phyloP scores from a whole-genome alignment of 2,888 invertebrate genomes.

The Yponomeuta malinellus region DNA sequence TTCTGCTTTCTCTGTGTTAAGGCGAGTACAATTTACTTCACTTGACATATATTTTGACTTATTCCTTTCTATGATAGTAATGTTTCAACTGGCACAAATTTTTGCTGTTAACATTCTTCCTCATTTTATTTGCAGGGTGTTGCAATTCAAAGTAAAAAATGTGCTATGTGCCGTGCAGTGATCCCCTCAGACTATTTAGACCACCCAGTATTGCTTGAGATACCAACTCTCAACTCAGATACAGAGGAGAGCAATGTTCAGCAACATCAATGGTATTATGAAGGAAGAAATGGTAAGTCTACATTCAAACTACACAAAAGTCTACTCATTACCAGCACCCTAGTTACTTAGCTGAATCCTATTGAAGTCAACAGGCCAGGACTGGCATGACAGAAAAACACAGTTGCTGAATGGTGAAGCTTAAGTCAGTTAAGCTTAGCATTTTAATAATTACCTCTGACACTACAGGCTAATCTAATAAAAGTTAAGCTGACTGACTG shows the following conservation, averaged over 20 bases:
- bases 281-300: slow-evolving; percentile 89
- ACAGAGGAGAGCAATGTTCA: slow-evolving; percentile 70
- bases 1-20: slow-evolving; percentile 98
- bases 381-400: too few species aligned
- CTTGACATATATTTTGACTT: not conserved
- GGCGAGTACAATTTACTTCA: slow-evolving; percentile 43
- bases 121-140: slow-evolving; percentile 76
- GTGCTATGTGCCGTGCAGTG: slow-evolving; percentile 94
- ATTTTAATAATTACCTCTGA: too few species aligned
- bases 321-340: not conserved
- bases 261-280: slow-evolving; percentile 96
- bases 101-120: not conserved
- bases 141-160: slow-evolving; percentile 88
- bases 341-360: too few species aligned
- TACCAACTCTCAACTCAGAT: slow-evolving; percentile 30
- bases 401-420: too few species aligned
- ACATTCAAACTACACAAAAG: not conserved
- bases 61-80: too few species aligned
- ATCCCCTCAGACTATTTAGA: slow-evolving; percentile 93
- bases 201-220: slow-evolving; percentile 85
- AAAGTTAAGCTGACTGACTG: not conserved
- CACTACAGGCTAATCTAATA: too few species aligned
- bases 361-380: too few species aligned
- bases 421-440: too few species aligned
- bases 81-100: not conserved